phyloP scores from a whole-genome alignment of 2,888 invertebrate genomes.

The Hyposoter didymator region DNA sequence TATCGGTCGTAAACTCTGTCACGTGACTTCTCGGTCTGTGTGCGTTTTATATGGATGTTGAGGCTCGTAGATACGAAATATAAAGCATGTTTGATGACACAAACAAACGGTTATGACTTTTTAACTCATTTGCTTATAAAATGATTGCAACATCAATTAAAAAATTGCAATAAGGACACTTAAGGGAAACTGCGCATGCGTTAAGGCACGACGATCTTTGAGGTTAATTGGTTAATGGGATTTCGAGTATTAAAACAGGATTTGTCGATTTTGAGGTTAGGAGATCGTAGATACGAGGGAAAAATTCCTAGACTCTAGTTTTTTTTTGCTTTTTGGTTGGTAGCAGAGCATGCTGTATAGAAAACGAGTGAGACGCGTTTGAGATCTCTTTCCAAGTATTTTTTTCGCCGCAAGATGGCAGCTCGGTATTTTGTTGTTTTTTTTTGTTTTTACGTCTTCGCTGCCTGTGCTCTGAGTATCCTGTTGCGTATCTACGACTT shows the following conservation, averaged over 20 bases:
- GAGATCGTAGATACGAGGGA: not conserved
- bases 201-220: not conserved
- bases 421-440: constrained; percentile 2
- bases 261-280: not conserved
- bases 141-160: constrained; percentile 61
- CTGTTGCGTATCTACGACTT: constrained; percentile 64
- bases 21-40: not conserved
- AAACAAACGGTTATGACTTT: constrained; percentile 25
- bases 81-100: not conserved
- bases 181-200: not conserved
- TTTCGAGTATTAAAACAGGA: not conserved
- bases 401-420: constrained; percentile 21
- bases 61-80: not conserved
- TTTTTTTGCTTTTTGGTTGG: not conserved
- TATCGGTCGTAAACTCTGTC: constrained; percentile 40
- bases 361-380: not conserved
- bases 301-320: not conserved
- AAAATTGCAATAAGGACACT: not conserved
- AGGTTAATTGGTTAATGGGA: not conserved
- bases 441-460: not conserved
- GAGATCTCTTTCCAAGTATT: not conserved
- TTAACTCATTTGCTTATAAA: constrained; percentile 69
- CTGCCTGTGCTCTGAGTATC: not conserved
- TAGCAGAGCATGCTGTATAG: not conserved
- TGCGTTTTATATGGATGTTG: not conserved